phyloP scores from a whole-genome alignment of 2,888 invertebrate genomes.

The Piscicola geometra region DNA sequence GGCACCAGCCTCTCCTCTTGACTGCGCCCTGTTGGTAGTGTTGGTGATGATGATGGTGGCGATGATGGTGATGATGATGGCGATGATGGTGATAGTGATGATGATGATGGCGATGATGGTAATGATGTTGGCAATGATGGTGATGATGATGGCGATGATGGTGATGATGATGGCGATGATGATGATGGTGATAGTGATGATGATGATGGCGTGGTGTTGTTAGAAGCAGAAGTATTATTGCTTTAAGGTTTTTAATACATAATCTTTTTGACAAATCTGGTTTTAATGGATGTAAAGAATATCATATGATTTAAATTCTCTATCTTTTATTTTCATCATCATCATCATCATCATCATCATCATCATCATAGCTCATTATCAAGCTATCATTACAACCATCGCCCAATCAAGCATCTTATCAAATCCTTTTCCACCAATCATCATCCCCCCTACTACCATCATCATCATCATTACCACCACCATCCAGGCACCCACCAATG shows the following conservation, averaged over 20 bases:
- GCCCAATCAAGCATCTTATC: background rate
- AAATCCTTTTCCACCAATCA: background rate
- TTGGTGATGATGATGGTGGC: no score
- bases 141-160: no score
- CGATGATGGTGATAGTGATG: background rate
- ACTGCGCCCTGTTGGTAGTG: constrained; percentile 63
- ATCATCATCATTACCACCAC: background rate
- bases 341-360: background rate
- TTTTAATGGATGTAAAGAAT: no score
- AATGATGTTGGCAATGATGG: no score
- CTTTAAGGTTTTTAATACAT: no score
- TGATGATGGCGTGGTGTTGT: no score
- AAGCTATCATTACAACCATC: background rate
- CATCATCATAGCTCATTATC: background rate
- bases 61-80: background rate
- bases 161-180: no score
- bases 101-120: no score
- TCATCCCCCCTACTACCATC: background rate
- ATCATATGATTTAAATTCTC: no score
- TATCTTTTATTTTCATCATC: background rate
- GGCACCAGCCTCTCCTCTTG: constrained; percentile 84
- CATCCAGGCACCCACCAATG: constrained; percentile 60
- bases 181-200: no score
- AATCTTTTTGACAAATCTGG: no score
- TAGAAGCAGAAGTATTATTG: no score